Percentiles rank a stretch among this genome's conserved stretches.
These are phyloP conservation scores for Corydoras maculifer DNA, from an alignment of 2,113 vertebrate species.

Conservation along the genomic window DNA sequence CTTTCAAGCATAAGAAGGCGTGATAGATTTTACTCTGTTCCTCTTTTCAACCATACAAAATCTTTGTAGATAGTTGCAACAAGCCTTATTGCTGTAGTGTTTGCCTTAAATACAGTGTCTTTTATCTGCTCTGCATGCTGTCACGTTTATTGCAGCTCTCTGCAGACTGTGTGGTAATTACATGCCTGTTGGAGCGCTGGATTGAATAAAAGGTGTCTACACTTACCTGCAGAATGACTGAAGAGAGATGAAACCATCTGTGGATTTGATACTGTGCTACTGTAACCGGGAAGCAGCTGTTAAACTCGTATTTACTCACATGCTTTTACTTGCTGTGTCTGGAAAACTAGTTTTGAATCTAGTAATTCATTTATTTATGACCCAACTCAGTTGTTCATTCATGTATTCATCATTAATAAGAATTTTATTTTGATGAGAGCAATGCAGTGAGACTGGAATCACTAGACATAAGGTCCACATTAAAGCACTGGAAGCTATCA, in stretches of 20 bases:
- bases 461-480: too few relatives aligned
- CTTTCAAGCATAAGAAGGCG: slow-evolving; percentile 1
- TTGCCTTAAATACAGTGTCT: slow-evolving; percentile 29
- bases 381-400: too few relatives aligned
- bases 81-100: slow-evolving; percentile 23
- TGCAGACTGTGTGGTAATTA: slow-evolving; percentile 56
- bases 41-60: background rate
- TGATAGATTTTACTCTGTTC: background rate
- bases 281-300: slow-evolving; percentile 21
- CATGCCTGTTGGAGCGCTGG: slow-evolving; percentile 52
- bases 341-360: background rate
- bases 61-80: background rate
- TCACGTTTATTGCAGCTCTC: slow-evolving; percentile 45
- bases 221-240: slow-evolving; percentile 50
- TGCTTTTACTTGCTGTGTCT: background rate
- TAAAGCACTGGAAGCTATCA: too few relatives aligned
- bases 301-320: slow-evolving; percentile 17
- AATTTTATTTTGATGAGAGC: too few relatives aligned
- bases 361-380: background rate
- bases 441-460: too few relatives aligned
- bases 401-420: too few relatives aligned
- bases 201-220: slow-evolving; percentile 51
- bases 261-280: slow-evolving; percentile 17
- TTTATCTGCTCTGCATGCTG: slow-evolving; percentile 49
- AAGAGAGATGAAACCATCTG: slow-evolving; percentile 36